These are phyloP conservation scores for Muscicapa adusta DNA, from an alignment of 2,113 vertebrate genomes.

Conservation along the genomic window DNA sequence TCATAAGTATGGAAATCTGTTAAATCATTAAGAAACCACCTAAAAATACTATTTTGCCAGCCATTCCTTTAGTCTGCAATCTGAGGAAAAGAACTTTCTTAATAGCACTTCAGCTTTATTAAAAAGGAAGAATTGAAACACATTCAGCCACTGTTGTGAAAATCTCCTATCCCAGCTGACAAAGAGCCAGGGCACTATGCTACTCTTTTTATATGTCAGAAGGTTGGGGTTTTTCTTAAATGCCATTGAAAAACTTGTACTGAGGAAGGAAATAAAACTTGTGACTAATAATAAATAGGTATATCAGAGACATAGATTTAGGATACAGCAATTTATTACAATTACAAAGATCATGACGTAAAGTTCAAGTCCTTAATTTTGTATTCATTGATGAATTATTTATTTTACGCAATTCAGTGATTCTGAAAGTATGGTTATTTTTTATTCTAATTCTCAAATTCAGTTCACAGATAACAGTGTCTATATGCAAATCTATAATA, in stretches of 20 bases:
- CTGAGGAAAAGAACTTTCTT: not conserved
- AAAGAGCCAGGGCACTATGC: not conserved
- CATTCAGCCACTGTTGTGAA: not conserved
- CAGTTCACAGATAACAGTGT: not conserved
- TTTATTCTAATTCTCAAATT: not conserved
- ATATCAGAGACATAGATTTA: not conserved
- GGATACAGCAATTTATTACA: not conserved
- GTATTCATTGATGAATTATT: not conserved
- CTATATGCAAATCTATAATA: not conserved
- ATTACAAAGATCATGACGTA: not conserved
- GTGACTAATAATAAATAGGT: not conserved
- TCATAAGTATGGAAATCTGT: not conserved
- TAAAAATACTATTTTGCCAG: not conserved
- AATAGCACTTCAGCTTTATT: not conserved
- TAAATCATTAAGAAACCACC: not conserved
- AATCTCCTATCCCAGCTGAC: not conserved
- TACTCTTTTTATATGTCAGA: not conserved
- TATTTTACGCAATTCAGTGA: not conserved
- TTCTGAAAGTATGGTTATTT: not conserved
- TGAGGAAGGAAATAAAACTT: not conserved
- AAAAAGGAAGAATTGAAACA: not conserved
- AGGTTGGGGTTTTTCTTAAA: not conserved
- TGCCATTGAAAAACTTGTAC: not conserved
- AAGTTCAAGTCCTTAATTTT: not conserved
- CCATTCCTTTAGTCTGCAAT: not conserved